These are phyloP conservation scores for Philonicus albiceps DNA, from an alignment of 2,888 invertebrate genomes.

Conservation along the genomic window DNA sequence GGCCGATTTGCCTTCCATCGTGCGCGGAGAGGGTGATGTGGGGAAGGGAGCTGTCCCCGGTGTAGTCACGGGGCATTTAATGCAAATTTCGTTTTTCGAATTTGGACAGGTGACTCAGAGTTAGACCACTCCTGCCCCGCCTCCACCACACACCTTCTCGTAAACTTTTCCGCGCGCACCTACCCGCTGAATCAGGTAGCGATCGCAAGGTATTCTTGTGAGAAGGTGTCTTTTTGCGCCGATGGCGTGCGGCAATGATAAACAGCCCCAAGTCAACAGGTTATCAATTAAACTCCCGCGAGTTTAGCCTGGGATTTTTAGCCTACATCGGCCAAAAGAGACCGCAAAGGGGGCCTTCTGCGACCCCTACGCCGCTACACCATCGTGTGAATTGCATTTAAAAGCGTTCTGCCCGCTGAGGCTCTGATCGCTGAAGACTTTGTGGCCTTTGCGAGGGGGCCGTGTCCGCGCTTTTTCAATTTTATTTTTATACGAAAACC, in stretches of 20 bases:
- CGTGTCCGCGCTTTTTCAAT: neutral
- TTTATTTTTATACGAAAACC: neutral
- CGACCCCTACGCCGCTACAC: neutral
- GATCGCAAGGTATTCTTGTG: neutral
- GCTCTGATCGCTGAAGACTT: neutral
- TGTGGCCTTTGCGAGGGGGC: neutral
- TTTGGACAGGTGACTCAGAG: constrained; percentile 21
- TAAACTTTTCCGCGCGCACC: neutral
- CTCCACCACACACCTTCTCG: neutral
- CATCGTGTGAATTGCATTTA: neutral
- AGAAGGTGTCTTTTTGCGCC: constrained; percentile 28
- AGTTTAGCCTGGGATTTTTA: neutral
- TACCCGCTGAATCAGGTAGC: constrained; percentile 5
- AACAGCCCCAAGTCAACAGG: constrained; percentile 37
- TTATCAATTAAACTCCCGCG: constrained; percentile 40
- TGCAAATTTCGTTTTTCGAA: constrained; percentile 26
- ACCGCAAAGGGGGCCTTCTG: neutral
- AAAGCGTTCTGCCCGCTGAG: neutral
- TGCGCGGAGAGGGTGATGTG: no score
- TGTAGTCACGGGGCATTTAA: neutral
- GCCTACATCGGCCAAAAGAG: neutral
- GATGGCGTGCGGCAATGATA: constrained; percentile 25
- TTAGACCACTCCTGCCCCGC: neutral
- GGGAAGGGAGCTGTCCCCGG: neutral
- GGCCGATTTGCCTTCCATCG: neutral